Evolutionary conservation across 2,888 invertebrate species (phyloP), one percentile per base, ranked within the genome.

Genomic region (Coelinius sp.): DNA sequence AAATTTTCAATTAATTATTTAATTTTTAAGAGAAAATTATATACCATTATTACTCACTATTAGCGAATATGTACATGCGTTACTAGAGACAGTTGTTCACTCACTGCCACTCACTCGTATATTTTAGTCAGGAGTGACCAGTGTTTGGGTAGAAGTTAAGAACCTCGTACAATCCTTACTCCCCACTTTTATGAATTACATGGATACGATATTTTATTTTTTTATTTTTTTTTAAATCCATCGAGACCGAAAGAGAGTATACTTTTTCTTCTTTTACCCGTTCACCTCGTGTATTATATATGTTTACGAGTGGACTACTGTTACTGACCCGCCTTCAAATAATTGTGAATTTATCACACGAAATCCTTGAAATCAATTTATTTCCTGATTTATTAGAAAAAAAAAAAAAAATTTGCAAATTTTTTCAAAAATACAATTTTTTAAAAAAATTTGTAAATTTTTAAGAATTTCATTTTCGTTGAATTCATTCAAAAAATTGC

Each of bases 251-350:
- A 25, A 56, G 56, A 14, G 56, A 56, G 27, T 25, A 31, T 35
- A 56, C 56, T 56, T 27, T 25, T 27, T 14, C 31, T 56, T 56
- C 56, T 56, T 56, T 56, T 27, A 56, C 56, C 56, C 25, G 35
- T 59, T 59, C 59, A 59, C 59, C 59, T 59, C 59, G 31, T 59
- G n/a, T n/a, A n/a, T n/a, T n/a, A n/a, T n/a, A n/a, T n/a, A 35
- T 59, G 59, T 59, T 59, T 59, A 31, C 31, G 53, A 25, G 24
- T 2, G 14, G 35, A 27, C 59, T 25, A 17, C 31, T 56, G 25
- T 56, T 31, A 56, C 53, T 56, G 27, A 56, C 56, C 56, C 27
- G n/a, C 27, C 25, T 56, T 12, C 14, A 22, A 20, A 22, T 10
- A 20, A 12, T 22, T 24, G 14, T 14, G 56, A 25, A 56, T 17